phyloP scores from a whole-genome alignment of 2,888 invertebrate genomes.

The Kryphioiulus occultus region DNA sequence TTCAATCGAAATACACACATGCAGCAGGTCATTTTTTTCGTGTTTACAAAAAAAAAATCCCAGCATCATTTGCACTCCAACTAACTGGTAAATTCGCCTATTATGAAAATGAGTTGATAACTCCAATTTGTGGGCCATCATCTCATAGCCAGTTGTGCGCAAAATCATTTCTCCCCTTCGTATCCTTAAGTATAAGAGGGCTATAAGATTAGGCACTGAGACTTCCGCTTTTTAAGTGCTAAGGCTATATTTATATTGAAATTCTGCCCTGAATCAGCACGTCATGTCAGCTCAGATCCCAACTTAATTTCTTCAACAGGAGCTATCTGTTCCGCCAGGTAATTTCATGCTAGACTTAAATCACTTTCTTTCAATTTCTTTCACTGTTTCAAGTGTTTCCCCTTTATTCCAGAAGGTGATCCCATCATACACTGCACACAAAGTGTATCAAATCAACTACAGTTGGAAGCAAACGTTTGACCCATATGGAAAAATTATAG shows the following conservation, averaged over 20 bases:
- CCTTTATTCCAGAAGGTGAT: neutral
- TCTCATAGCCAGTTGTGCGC: slow-evolving; percentile 3
- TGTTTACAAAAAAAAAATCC: neutral
- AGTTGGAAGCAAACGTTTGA: no score
- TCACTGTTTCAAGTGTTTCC: neutral
- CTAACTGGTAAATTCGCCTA: neutral
- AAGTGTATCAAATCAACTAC: no score
- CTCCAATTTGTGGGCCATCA: neutral
- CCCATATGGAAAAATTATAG: no score
- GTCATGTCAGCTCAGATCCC: neutral
- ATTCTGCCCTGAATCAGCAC: neutral
- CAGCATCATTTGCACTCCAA: neutral
- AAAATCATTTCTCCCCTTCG: neutral
- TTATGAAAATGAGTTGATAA: slow-evolving; percentile 13
- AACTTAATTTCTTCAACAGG: neutral
- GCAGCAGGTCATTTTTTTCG: neutral
- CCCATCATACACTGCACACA: no score
- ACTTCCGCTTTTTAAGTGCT: neutral
- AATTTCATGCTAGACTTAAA: neutral
- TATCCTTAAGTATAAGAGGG: neutral
- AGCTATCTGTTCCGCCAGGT: neutral
- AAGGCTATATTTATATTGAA: neutral
- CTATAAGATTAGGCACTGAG: neutral
- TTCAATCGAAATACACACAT: neutral
- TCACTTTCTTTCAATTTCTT: neutral